A percentile compares a stretch with the other conserved stretches of the same genome.
phyloP scores from a whole-genome alignment of 2,888 invertebrate species.

The Cerceris rybyensis region DNA sequence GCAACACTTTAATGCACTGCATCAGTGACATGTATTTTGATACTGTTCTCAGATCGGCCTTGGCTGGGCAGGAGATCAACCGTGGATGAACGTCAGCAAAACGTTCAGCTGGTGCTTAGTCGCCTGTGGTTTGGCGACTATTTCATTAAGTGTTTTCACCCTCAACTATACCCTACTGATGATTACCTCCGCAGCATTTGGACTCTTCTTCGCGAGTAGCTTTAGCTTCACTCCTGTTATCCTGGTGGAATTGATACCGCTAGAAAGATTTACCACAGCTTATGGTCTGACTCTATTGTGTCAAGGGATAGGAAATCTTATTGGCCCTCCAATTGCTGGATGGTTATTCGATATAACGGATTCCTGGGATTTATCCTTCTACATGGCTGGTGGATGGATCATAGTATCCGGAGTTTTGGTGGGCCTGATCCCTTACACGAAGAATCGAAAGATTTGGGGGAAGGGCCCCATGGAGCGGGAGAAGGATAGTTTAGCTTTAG shows the following conservation, averaged over 20 bases:
- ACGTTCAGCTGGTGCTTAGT: constrained; percentile 92
- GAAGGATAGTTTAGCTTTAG: constrained; percentile 69
- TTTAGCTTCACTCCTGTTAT: constrained; percentile 96
- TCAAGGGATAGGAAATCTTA: constrained; percentile 95
- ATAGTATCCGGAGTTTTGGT: constrained; percentile 89
- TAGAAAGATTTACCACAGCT: constrained; percentile 95
- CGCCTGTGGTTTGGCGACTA: constrained; percentile 86
- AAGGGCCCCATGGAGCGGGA: constrained; percentile 82
- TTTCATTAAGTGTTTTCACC: constrained; percentile 84
- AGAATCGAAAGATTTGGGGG: constrained; percentile 86
- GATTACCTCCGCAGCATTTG: constrained; percentile 87
- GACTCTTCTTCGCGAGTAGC: constrained; percentile 94
- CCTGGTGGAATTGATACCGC: constrained; percentile 92
- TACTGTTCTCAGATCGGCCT: constrained; percentile 85
- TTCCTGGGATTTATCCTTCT: constrained; percentile 91
- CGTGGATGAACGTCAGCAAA: constrained; percentile 91
- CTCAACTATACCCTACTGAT: constrained; percentile 83
- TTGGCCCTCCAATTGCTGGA: constrained; percentile 97
- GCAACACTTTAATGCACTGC: no score
- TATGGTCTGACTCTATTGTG: constrained; percentile 94
- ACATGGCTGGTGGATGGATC: constrained; percentile 91
- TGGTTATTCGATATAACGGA: constrained; percentile 86
- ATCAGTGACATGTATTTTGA: background rate
- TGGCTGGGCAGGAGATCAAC: constrained; percentile 94
- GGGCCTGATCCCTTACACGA: constrained; percentile 86